phyloP scores from a whole-genome alignment of 2,797 vertebrate genomes.

The Silurus aristotelis region DNA sequence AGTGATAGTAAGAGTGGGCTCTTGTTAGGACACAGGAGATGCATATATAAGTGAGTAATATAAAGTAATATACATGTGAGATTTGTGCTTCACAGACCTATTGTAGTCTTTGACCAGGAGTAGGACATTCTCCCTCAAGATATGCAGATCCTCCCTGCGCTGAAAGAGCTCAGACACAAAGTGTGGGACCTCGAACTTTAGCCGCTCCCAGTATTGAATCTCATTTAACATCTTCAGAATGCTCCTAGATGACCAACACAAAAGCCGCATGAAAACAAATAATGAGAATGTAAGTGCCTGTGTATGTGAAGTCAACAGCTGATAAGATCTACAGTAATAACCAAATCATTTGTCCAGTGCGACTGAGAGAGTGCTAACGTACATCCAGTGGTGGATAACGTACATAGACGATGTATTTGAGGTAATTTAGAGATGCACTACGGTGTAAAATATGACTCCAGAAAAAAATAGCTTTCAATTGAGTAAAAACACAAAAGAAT shows the following conservation, averaged over 20 bases:
- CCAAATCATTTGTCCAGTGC: background rate
- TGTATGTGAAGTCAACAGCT: background rate
- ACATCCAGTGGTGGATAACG: no score
- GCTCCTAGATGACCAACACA: slow-evolving; percentile 63
- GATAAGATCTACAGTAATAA: slow-evolving; percentile 19
- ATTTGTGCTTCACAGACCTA: slow-evolving; percentile 69
- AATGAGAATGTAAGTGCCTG: slow-evolving; percentile 18
- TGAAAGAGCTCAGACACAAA: slow-evolving; percentile 75
- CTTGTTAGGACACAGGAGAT: background rate
- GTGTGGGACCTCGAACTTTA: slow-evolving; percentile 81
- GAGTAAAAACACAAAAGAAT: no score
- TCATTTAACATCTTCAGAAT: slow-evolving; percentile 80
- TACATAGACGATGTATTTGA: no score
- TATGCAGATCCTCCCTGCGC: slow-evolving; percentile 75
- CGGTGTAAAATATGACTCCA: no score
- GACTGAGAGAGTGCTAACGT: background rate
- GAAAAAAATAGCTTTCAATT: no score
- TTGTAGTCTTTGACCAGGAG: slow-evolving; percentile 83
- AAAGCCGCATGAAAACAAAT: background rate
- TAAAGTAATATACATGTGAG: background rate
- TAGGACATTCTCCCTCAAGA: slow-evolving; percentile 76
- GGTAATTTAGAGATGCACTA: no score
- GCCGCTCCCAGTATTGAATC: slow-evolving; percentile 83
- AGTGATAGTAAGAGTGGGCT: background rate
- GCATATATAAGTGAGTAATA: background rate